Percentiles rank a stretch among this genome's conserved stretches.
Conservation (phyloP, 1,140 invertebrate genomes). For the Pentalonia nigronervosa region DNA sequence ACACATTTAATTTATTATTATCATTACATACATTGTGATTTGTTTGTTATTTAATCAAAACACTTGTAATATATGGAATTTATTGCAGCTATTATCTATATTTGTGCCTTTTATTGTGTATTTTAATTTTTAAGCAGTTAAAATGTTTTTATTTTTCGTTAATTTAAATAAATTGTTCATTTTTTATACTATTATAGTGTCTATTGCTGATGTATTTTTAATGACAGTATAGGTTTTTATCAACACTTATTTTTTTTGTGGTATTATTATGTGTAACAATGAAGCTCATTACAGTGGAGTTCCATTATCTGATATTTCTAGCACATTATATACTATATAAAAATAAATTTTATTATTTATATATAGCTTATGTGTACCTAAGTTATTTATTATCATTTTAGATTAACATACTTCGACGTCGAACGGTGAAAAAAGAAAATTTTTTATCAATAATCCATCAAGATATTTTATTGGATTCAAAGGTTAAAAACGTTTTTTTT, state of each 20-base stretch:
- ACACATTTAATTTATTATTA: slow-evolving; percentile 16
- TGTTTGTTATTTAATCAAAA: slow-evolving; percentile 34
- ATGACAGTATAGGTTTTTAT: slow-evolving; percentile 33
- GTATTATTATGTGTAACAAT: neutral
- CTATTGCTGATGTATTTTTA: slow-evolving; percentile 30
- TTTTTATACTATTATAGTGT: neutral
- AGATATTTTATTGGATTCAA: slow-evolving; percentile 6
- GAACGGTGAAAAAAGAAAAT: neutral
- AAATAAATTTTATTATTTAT: neutral
- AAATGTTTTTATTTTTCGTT: slow-evolving; percentile 46
- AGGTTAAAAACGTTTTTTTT: neutral
- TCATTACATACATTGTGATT: neutral
- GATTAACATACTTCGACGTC: neutral
- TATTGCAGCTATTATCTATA: slow-evolving; percentile 5
- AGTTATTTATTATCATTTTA: neutral
- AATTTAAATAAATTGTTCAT: slow-evolving; percentile 15
- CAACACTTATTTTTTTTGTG: neutral
- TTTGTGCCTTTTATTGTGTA: neutral
- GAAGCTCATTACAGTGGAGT: neutral
- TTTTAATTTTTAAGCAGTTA: slow-evolving; percentile 6
- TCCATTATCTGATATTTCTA: neutral
- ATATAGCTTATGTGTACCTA: neutral
- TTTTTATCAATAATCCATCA: slow-evolving; percentile 21
- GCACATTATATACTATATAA: neutral
- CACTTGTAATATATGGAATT: neutral